Percentiles rank a stretch among this genome's conserved stretches.
These are phyloP conservation scores for Syrrhaptes paradoxus DNA, from an alignment of 2,113 vertebrate species.

Conservation along the genomic window DNA sequence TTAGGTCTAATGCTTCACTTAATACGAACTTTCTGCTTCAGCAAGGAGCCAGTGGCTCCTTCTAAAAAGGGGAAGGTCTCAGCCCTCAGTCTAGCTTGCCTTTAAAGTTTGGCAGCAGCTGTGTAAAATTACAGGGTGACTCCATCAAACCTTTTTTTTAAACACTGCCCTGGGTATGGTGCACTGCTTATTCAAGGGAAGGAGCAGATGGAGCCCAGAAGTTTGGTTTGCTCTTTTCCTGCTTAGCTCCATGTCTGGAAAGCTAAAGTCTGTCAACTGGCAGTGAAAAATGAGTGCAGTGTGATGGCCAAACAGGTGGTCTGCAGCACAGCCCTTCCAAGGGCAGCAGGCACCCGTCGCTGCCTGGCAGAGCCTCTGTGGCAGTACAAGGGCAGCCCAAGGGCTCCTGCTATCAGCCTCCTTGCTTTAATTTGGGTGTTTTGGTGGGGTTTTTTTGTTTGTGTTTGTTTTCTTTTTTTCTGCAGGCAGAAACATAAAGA, in stretches of 20 bases:
- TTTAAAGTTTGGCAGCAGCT: not conserved
- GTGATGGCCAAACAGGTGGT: not conserved
- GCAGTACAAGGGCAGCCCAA: not conserved
- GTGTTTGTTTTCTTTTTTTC: not conserved
- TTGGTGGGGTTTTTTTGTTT: too few relatives aligned
- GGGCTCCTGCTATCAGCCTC: not conserved
- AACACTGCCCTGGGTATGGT: not conserved
- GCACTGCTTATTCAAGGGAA: not conserved
- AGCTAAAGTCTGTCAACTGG: not conserved
- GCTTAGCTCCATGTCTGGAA: not conserved
- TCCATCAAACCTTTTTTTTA: not conserved
- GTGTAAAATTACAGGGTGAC: not conserved
- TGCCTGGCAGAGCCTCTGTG: not conserved
- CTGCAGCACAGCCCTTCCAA: not conserved
- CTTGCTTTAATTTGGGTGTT: not conserved
- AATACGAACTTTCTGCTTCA: not conserved
- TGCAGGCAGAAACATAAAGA: not conserved
- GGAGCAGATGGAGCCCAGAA: not conserved
- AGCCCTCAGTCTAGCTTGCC: not conserved
- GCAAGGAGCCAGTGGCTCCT: not conserved
- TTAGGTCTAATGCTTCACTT: not conserved
- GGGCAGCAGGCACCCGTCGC: rapidly evolving
- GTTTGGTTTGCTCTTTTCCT: not conserved
- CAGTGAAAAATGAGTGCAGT: not conserved
- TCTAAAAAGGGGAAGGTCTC: not conserved